Conservation (phyloP, 2,113 vertebrate species). For the Alligator sinensis region DNA sequence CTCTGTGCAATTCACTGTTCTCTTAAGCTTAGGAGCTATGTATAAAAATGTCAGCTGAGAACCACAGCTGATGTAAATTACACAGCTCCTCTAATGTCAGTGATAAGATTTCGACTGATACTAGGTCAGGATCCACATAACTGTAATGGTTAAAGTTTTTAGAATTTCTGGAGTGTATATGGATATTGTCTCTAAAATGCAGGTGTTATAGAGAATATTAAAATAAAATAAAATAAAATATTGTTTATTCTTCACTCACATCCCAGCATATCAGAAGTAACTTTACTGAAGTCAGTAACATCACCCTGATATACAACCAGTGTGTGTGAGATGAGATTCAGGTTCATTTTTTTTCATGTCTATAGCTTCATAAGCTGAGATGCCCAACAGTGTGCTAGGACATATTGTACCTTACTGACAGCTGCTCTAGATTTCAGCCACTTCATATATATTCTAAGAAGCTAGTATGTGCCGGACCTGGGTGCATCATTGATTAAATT, state of each 20-base stretch:
- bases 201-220: not conserved
- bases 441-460: not conserved
- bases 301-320: not conserved
- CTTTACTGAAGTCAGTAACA: not conserved
- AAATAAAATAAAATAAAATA: not conserved
- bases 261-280: not conserved
- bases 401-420: not conserved
- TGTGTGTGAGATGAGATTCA: not conserved
- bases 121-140: not conserved
- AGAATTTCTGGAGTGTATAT: not conserved
- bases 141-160: not conserved
- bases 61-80: not conserved
- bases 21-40: not conserved
- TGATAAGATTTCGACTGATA: not conserved
- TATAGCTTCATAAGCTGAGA: not conserved
- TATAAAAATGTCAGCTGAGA: not conserved
- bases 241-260: not conserved
- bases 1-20: not conserved
- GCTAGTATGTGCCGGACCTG: not conserved
- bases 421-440: not conserved
- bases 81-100: not conserved
- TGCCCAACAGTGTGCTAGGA: not conserved
- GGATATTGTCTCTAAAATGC: not conserved
- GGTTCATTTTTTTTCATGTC: not conserved
- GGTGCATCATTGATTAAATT: not conserved